Evolutionary conservation across 2,113 vertebrate species (phyloP).

Genomic region (Haemorhous mexicanus): DNA sequence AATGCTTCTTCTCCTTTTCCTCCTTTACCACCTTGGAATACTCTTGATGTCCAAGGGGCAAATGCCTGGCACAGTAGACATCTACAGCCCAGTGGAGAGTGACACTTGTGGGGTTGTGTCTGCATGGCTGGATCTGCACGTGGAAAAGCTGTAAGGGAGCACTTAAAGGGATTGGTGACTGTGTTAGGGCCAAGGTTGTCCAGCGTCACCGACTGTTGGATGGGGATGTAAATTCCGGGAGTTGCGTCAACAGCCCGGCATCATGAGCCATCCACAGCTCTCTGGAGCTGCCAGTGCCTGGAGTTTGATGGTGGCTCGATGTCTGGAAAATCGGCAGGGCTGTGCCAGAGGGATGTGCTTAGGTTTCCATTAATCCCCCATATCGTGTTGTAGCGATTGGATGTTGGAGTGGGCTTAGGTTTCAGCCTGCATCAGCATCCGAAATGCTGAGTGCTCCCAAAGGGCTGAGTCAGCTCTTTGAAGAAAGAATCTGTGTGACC

Average conservation of each 20-base stretch:
- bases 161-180: neutral
- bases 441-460: fast-evolving
- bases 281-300: neutral
- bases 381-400: neutral
- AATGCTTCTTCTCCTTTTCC: neutral
- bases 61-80: neutral
- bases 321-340: neutral
- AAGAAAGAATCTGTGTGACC: neutral
- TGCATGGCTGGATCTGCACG: neutral
- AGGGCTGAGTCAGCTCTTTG: neutral
- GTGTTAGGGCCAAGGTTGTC: neutral
- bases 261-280: fast-evolving
- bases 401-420: neutral
- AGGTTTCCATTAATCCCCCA: neutral
- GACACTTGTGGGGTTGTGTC: neutral
- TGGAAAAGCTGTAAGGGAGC: neutral
- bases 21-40: neutral
- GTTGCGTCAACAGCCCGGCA: neutral
- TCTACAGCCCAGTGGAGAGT: no score
- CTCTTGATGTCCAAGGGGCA: neutral
- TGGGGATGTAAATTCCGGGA: neutral
- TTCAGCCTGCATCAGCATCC: neutral
- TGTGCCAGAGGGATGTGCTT: neutral
- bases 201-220: neutral
- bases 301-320: neutral